Evolutionary conservation across 2,888 invertebrate genomes (phyloP).

Genomic region (Xylophagus ater): DNA sequence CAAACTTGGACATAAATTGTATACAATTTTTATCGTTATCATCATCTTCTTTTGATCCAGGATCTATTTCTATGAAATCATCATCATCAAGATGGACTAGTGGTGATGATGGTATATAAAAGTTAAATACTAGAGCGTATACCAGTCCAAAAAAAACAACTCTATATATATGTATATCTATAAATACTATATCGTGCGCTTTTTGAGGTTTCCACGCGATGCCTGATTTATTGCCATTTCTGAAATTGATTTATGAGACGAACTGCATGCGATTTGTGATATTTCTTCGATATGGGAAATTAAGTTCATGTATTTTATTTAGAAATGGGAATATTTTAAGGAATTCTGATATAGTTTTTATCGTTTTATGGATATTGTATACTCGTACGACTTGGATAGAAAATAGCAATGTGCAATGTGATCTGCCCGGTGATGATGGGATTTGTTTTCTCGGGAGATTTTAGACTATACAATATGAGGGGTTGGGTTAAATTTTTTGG

Average conservation of each 20-base stretch:
- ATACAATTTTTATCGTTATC: too few species aligned
- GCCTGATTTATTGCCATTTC: conserved; percentile 16
- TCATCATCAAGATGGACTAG: too few species aligned
- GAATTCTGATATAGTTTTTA: too few species aligned
- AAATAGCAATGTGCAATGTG: neutral
- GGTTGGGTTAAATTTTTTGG: conserved; percentile 10
- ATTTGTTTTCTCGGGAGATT: neutral
- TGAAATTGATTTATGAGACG: conserved; percentile 18
- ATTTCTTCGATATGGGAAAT: conserved; percentile 8
- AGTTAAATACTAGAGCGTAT: too few species aligned
- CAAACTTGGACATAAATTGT: too few species aligned
- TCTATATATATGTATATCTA: too few species aligned
- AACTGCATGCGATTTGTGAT: conserved; percentile 17
- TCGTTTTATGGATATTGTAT: neutral
- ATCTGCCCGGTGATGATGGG: neutral
- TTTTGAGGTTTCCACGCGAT: conserved; percentile 19
- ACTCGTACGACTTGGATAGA: neutral
- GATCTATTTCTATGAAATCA: too few species aligned
- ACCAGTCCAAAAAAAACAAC: too few species aligned
- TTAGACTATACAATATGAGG: neutral
- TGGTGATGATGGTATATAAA: too few species aligned
- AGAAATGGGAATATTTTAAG: conserved; percentile 3
- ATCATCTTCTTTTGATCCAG: too few species aligned
- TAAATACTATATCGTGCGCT: too few species aligned
- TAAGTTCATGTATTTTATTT: neutral